Evolutionary conservation across 2,113 vertebrate genomes (phyloP), one percentile per base, ranked within the genome.

Genomic region (Halcyon senegalensis): DNA sequence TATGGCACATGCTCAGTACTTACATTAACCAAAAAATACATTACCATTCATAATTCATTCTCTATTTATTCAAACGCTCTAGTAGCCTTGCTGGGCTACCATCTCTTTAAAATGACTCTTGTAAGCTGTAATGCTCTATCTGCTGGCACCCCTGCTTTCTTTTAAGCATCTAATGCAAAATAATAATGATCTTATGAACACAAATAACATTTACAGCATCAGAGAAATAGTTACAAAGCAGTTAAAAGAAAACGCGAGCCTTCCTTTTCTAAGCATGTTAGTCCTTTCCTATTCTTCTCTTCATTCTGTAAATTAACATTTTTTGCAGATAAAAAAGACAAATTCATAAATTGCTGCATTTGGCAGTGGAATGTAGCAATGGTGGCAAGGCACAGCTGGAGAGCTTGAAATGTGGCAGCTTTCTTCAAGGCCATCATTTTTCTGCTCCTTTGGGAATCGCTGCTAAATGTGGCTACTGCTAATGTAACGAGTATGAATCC

Each of bases 321-420:
- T 97, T 96, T 94, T 96, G 78, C 67, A 91, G 84, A 96, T 95
- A 94, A 93, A 94, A 95, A 90, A 95, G 93, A 93, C 93, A 95
- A 97, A 97, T 96, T 96, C 93, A 97, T 97, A 97, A 97, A 97
- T 97, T 97, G 96, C 91, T 90, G 87, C 86, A 81, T 94, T 96
- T 97, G 97, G 96, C 96, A 97, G 96, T 91, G 73, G 91, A 96
- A 97, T 87, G 87, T 31, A 94, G 94, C 84, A 91, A 94, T 93
- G 84, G 95, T 96, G 93, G 94, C 95, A 97, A 96, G 91, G 95
- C 97, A 97, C 97, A 97, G 97, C 97, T 97, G 97, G 96, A 97
- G 96, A 96, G 83, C 87, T 94, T 97, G 96, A 97, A 97, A 97
- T 97, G 94, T 96, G 97, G 94, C 97, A 97, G 96, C 95, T 97